A percentile compares a stretch with the other conserved stretches of the same genome.
Evolutionary conservation across 2,113 vertebrate species (phyloP).

Genomic region (Corvus moneduloides): DNA sequence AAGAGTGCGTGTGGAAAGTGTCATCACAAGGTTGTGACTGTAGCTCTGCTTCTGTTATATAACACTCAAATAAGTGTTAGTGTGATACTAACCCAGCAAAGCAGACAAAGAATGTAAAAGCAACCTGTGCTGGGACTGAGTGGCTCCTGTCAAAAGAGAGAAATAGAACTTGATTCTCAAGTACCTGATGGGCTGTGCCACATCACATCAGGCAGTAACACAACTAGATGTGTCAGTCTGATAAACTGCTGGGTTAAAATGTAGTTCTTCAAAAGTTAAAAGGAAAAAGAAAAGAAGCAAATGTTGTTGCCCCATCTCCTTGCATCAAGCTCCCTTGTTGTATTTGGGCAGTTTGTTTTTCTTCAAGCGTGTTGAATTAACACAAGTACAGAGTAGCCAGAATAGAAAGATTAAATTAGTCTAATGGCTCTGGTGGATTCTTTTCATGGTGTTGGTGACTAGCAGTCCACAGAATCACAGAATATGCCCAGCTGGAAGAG

Average conservation of each 20-base stretch:
- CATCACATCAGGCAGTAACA: background rate
- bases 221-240: background rate
- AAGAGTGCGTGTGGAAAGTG: rapidly evolving
- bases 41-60: background rate
- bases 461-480: background rate
- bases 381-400: background rate
- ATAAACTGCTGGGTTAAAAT: background rate
- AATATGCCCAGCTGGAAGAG: background rate
- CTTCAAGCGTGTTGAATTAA: background rate
- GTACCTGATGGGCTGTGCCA: background rate
- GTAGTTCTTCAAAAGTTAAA: background rate
- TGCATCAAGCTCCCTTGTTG: background rate
- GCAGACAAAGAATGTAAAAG: background rate
- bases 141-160: background rate
- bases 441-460: background rate
- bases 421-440: background rate
- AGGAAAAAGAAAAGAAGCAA: background rate
- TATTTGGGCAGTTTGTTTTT: background rate
- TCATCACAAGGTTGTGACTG: background rate
- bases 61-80: background rate
- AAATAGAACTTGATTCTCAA: background rate
- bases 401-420: background rate
- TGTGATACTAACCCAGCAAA: background rate
- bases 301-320: background rate
- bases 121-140: background rate